Percentiles rank a stretch among this genome's conserved stretches.
These are phyloP conservation scores for Pseudococcus viburni DNA, from an alignment of 2,888 invertebrate species.

Conservation along the genomic window DNA sequence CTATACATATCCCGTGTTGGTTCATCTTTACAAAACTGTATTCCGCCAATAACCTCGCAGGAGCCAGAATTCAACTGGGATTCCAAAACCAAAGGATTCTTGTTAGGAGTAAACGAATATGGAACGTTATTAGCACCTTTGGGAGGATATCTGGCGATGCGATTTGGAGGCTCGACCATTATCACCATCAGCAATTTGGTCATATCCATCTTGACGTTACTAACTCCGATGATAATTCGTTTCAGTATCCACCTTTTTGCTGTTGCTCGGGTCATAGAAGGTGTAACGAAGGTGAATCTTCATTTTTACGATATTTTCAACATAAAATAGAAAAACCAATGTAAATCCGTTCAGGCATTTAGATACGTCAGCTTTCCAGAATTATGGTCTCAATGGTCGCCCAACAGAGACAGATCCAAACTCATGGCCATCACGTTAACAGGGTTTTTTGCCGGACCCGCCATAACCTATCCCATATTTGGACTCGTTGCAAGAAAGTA, in stretches of 20 bases:
- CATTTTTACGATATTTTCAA: no score
- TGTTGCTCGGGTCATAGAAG: neutral
- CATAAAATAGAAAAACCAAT: no score
- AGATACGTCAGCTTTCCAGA: slow-evolving; percentile 12
- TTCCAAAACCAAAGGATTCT: slow-evolving; percentile 81
- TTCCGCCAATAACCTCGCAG: slow-evolving; percentile 71
- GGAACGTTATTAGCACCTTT: slow-evolving; percentile 89
- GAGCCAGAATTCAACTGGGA: slow-evolving; percentile 86
- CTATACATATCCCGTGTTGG: no score
- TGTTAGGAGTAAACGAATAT: slow-evolving; percentile 90
- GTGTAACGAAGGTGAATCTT: neutral
- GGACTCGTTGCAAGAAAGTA: slow-evolving; percentile 70
- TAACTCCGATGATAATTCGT: slow-evolving; percentile 78
- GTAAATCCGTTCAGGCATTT: neutral
- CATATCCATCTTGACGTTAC: slow-evolving; percentile 84
- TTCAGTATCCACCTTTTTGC: neutral
- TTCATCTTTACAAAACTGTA: no score
- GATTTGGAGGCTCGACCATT: slow-evolving; percentile 85
- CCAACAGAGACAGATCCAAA: neutral
- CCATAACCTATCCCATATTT: neutral
- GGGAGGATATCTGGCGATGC: slow-evolving; percentile 87
- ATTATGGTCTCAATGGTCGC: slow-evolving; percentile 14
- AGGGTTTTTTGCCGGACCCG: neutral
- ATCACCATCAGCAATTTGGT: slow-evolving; percentile 85
- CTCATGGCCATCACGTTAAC: neutral